Evolutionary conservation across 2,888 invertebrate species (phyloP), one percentile per base, ranked within the genome.

Genomic region (Sesia bembeciformis): DNA sequence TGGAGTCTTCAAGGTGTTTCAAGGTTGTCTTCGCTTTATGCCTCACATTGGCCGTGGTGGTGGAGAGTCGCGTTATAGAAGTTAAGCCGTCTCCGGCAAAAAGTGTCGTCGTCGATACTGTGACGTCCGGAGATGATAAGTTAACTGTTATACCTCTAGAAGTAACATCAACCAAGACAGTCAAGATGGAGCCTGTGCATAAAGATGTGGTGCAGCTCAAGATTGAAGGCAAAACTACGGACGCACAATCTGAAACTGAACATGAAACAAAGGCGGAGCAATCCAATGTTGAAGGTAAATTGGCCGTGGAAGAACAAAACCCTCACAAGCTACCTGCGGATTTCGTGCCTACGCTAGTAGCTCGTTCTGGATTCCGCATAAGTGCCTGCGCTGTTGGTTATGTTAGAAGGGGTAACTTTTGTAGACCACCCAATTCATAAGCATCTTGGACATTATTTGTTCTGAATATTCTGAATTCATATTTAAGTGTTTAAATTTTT

Each of bases 381-480:
- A 66, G 63, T 3, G 7, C 3, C 0, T 77, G 78, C 38, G 62
- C 76, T 38, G 5, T 4, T 3, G 77, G 76, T 1, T 69, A 61
- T 49, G 60, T 59, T 0, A 58, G 39, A 49, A 54, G 54, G 39
- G 68, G 67, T 6, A 57, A 53, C 0, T 66, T 67, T 52, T 77
- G 77, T 59, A 64, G 74, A 7, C 67, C 71, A 40, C 54, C 59
- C 41, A 23, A 3, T 41, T 41, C 46, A 8, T 46, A 46, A 46
- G 23, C 23, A 46, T 23, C 46, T 8, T 23, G 23, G 23, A 23
- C 23, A 23, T 23, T 23, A 23, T 23, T 23, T 23, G 23, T 23
- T 23, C 23, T 23, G 23, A 23, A 23, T 23, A 2, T 23, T 23
- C 23, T 23, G 23, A 23, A 23, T 23, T 23, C 23, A 23, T 23